Evolutionary conservation across 2,888 invertebrate species (phyloP).

Genomic region (Dermolepida albohirtum): DNA sequence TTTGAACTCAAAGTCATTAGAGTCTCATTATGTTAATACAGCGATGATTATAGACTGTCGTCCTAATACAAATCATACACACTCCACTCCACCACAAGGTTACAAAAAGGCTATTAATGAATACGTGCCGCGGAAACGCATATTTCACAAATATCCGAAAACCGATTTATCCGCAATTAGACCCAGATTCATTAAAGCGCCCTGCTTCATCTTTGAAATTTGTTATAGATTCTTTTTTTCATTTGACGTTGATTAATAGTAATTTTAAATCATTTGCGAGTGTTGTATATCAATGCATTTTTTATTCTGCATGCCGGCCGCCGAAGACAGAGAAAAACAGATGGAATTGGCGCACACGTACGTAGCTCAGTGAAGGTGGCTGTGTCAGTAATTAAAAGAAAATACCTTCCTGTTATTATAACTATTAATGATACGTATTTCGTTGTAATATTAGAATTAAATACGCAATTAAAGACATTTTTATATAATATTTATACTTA

Average conservation of each 20-base stretch:
- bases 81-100: constrained; percentile 3
- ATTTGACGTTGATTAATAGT: constrained; percentile 24
- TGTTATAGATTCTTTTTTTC: constrained; percentile 23
- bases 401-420: constrained; percentile 18
- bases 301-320: not conserved
- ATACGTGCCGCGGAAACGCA: not conserved
- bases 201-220: constrained; percentile 15
- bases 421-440: constrained; percentile 9
- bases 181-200: constrained; percentile 22
- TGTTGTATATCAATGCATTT: constrained; percentile 20
- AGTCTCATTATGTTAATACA: constrained; percentile 42
- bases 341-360: constrained; percentile 12
- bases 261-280: constrained; percentile 26
- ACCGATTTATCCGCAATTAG: constrained; percentile 28
- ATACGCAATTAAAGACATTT: constrained; percentile 12
- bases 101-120: constrained; percentile 7
- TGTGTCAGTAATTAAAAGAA: constrained; percentile 18
- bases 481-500: not conserved
- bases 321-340: constrained; percentile 11
- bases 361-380: constrained; percentile 19
- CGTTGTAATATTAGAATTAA: constrained; percentile 1
- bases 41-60: constrained; percentile 22
- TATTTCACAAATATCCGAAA: constrained; percentile 4
- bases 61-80: constrained; percentile 16
- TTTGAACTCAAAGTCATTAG: constrained; percentile 37